Evolutionary conservation across 2,888 invertebrate genomes (phyloP).

Genomic region (Drosophila formosana): DNA sequence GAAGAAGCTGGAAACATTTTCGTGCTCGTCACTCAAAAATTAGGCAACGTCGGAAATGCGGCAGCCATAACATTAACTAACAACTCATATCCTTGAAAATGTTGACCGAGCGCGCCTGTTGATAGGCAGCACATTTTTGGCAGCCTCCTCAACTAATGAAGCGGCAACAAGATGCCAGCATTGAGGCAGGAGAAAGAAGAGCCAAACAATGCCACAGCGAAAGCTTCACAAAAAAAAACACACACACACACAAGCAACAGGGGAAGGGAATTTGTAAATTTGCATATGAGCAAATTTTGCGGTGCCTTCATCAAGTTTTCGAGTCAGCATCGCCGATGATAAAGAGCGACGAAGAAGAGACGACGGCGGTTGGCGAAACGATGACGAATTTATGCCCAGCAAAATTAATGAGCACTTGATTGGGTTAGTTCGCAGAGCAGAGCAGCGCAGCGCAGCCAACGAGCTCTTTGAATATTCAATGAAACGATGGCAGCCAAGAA

Average conservation of each 20-base stretch:
- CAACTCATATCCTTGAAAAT: constrained; percentile 79
- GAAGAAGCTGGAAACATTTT: constrained; percentile 6
- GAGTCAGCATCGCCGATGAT: constrained; percentile 5
- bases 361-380: background rate
- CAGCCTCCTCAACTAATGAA: constrained; percentile 63
- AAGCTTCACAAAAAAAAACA: constrained; percentile 15
- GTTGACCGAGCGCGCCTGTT: constrained; percentile 61
- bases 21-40: constrained; percentile 51
- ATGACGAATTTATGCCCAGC: constrained; percentile 43
- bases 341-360: too few species aligned
- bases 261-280: constrained; percentile 31
- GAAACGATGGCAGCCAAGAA: constrained; percentile 28
- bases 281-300: constrained; percentile 68
- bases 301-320: constrained; percentile 54
- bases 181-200: background rate
- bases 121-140: constrained; percentile 66
- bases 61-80: constrained; percentile 80
- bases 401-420: constrained; percentile 66
- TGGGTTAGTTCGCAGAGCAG: constrained; percentile 54
- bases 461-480: constrained; percentile 59
- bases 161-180: constrained; percentile 54
- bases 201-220: constrained; percentile 28
- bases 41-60: constrained; percentile 71
- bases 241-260: constrained; percentile 34
- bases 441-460: constrained; percentile 17